Evolutionary conservation across 2,797 vertebrate genomes (phyloP).

Genomic region (Artibeus lituratus): DNA sequence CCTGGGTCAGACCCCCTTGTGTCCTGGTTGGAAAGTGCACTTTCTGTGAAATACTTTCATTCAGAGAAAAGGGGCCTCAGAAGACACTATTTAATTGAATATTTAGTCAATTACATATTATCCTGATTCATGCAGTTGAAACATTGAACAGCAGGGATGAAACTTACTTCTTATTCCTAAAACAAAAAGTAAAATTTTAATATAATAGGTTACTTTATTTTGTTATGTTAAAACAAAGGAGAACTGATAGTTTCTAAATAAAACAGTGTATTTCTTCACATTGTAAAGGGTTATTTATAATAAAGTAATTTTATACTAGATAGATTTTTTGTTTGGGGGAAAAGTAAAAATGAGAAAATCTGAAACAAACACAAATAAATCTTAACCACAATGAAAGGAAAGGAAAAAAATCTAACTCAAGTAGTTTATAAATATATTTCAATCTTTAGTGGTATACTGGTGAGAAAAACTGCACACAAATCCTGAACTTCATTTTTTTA

Average conservation of each 20-base stretch:
- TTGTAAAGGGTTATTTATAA: not conserved
- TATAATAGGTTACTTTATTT: not conserved
- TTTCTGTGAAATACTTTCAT: not conserved
- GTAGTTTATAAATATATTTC: not conserved
- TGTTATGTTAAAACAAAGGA: not conserved
- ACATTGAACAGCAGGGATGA: not conserved
- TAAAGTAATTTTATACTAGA: not conserved
- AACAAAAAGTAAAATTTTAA: not conserved
- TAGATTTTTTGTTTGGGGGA: not conserved
- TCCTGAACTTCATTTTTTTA: not conserved
- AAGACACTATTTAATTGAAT: not conserved
- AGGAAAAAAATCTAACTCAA: not conserved
- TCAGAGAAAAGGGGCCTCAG: not conserved
- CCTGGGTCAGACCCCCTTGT: not conserved
- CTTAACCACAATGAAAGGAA: too few species aligned
- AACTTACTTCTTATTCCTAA: not conserved
- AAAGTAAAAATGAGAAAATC: too few species aligned
- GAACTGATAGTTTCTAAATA: not conserved
- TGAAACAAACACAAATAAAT: too few species aligned
- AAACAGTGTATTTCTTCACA: not conserved
- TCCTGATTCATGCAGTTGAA: not conserved
- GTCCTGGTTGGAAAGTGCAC: not conserved
- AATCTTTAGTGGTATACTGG: not conserved
- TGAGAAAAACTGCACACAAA: not conserved
- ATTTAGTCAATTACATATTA: not conserved